Percentiles rank a stretch among this genome's conserved stretches.
Conservation (phyloP, 2,888 invertebrate species). For the Synanthedon tipuliformis region DNA sequence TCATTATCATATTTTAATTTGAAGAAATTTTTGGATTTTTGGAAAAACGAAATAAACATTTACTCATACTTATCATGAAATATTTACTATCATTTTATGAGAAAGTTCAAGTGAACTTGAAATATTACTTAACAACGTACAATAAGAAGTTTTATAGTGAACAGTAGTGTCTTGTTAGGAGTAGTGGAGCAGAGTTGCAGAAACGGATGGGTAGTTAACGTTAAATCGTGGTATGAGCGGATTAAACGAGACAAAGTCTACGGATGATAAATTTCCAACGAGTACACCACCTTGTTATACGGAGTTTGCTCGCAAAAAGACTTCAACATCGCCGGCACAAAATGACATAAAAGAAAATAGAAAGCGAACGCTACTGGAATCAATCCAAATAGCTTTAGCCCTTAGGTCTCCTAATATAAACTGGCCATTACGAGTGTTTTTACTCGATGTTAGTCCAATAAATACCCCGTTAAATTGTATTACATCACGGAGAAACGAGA, state of each 20-base stretch:
- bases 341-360: background rate
- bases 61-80: too few relatives aligned
- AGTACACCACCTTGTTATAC: background rate
- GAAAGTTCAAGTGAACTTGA: background rate
- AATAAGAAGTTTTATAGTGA: slow-evolving; percentile 13
- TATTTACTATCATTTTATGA: too few relatives aligned
- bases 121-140: slow-evolving; percentile 15
- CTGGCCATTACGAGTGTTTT: background rate
- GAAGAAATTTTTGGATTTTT: too few relatives aligned
- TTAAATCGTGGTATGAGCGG: slow-evolving; percentile 8
- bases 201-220: slow-evolving; percentile 18
- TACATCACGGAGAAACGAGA: background rate
- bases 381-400: background rate
- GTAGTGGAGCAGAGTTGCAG: slow-evolving; percentile 13
- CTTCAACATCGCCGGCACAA: background rate
- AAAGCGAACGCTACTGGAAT: background rate
- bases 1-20: too few relatives aligned
- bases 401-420: background rate
- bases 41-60: too few relatives aligned
- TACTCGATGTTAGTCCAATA: background rate
- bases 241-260: slow-evolving; percentile 4
- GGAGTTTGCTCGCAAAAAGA: background rate
- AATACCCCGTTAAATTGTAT: background rate
- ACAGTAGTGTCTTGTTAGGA: slow-evolving; percentile 23
- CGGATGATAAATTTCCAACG: background rate